These are phyloP conservation scores for Lophotis ruficrista DNA, from an alignment of 2,113 vertebrate species.

Conservation along the genomic window DNA sequence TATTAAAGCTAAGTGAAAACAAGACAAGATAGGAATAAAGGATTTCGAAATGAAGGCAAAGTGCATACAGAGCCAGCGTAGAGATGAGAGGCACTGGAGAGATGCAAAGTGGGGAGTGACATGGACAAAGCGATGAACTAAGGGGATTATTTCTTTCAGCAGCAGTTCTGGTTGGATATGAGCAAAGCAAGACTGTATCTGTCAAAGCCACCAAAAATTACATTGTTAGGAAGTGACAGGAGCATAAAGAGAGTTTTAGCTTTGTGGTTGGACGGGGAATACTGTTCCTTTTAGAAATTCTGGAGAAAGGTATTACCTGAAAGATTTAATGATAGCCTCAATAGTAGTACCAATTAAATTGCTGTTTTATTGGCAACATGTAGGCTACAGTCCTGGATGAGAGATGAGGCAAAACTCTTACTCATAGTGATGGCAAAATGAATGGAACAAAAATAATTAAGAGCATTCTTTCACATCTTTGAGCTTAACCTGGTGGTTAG, in stretches of 20 bases:
- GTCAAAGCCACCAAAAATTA: background rate
- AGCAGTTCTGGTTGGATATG: background rate
- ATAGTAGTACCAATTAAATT: background rate
- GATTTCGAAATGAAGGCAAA: background rate
- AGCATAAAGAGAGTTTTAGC: background rate
- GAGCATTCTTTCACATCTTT: background rate
- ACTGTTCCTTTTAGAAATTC: background rate
- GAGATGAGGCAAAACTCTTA: background rate
- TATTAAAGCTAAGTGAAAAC: background rate
- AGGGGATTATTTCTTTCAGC: background rate
- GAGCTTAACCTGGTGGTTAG: background rate
- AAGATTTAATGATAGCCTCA: background rate
- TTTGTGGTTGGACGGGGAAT: background rate
- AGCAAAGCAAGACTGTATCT: background rate
- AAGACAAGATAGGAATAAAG: background rate
- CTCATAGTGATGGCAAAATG: background rate
- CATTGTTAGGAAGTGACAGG: background rate
- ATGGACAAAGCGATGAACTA: background rate
- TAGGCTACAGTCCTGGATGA: background rate
- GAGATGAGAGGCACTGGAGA: background rate
- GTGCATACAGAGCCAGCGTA: rapidly evolving
- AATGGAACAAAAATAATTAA: background rate
- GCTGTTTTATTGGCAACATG: background rate
- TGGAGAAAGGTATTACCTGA: background rate
- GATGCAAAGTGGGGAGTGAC: background rate